These are phyloP conservation scores for Platanista minor DNA, from an alignment of 2,113 vertebrate species.

Conservation along the genomic window DNA sequence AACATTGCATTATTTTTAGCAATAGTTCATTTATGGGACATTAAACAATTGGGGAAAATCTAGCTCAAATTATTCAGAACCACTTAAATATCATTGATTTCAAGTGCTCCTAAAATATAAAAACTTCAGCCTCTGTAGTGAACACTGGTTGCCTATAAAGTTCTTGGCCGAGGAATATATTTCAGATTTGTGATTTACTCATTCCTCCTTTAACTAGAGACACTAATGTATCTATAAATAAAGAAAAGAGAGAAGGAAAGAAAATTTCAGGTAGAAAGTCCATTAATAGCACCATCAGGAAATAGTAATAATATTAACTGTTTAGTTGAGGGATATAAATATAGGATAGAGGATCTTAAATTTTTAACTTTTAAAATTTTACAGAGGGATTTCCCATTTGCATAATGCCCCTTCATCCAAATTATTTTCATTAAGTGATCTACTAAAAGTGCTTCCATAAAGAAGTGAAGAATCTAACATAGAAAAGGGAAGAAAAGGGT, in stretches of 20 bases:
- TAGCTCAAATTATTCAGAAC: neutral
- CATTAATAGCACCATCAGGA: neutral
- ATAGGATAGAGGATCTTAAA: neutral
- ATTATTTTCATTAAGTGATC: constrained; percentile 6
- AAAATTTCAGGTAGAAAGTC: neutral
- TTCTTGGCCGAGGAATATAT: neutral
- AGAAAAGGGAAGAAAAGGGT: neutral
- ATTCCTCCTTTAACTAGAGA: neutral
- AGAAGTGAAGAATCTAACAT: constrained; percentile 2
- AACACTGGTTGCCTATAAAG: neutral
- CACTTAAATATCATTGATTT: constrained; percentile 17
- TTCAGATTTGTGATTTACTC: neutral
- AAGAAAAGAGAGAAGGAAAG: neutral
- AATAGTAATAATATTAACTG: neutral
- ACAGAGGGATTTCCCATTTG: neutral
- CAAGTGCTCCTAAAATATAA: neutral
- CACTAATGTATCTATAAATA: neutral
- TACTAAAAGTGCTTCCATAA: neutral
- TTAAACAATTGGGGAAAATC: neutral
- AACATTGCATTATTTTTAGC: constrained; percentile 13
- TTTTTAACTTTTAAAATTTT: neutral
- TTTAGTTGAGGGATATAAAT: neutral
- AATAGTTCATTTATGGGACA: neutral
- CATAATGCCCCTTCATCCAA: neutral
- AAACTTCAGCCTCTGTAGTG: neutral